Percentiles rank a stretch among this genome's conserved stretches.
These are phyloP conservation scores for Ctenicera cuprea DNA, from an alignment of 2,888 invertebrate genomes.

Conservation along the genomic window DNA sequence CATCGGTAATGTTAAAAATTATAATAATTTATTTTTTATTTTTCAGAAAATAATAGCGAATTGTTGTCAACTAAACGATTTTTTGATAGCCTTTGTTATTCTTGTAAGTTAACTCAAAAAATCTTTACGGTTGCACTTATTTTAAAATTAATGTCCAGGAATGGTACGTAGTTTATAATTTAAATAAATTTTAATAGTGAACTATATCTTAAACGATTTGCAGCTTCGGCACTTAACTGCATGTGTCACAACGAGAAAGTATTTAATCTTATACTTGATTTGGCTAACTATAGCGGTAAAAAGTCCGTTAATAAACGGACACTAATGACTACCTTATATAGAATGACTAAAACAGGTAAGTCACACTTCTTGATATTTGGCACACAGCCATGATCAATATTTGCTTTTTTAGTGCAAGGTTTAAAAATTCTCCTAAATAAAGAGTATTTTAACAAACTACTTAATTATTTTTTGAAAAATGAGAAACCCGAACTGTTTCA, in stretches of 20 bases:
- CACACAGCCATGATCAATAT: neutral
- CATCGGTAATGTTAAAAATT: neutral
- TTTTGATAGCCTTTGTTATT: slow-evolving; percentile 46
- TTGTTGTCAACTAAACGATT: slow-evolving; percentile 55
- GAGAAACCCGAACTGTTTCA: slow-evolving; percentile 53
- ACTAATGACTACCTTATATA: slow-evolving; percentile 57
- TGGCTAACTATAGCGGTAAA: slow-evolving; percentile 48
- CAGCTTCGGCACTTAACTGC: slow-evolving; percentile 53
- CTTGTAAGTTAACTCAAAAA: slow-evolving; percentile 52
- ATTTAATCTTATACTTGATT: slow-evolving; percentile 54
- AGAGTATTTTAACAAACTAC: slow-evolving; percentile 53
- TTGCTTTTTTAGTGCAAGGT: slow-evolving; percentile 47
- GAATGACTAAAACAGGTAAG: slow-evolving; percentile 56
- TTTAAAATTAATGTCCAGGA: slow-evolving; percentile 56
- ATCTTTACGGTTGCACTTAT: slow-evolving; percentile 53
- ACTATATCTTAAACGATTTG: slow-evolving; percentile 26
- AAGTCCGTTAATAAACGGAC: slow-evolving; percentile 55
- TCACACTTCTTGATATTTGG: neutral
- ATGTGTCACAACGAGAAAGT: slow-evolving; percentile 55
- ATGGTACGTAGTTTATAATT: slow-evolving; percentile 51
- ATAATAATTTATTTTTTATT: slow-evolving; percentile 20
- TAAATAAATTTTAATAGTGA: neutral
- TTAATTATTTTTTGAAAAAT: slow-evolving; percentile 57
- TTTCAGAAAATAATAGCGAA: slow-evolving; percentile 55
- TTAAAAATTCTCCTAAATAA: slow-evolving; percentile 49